phyloP scores from a whole-genome alignment of 1,140 invertebrate species.

The Drosophila sp. region DNA sequence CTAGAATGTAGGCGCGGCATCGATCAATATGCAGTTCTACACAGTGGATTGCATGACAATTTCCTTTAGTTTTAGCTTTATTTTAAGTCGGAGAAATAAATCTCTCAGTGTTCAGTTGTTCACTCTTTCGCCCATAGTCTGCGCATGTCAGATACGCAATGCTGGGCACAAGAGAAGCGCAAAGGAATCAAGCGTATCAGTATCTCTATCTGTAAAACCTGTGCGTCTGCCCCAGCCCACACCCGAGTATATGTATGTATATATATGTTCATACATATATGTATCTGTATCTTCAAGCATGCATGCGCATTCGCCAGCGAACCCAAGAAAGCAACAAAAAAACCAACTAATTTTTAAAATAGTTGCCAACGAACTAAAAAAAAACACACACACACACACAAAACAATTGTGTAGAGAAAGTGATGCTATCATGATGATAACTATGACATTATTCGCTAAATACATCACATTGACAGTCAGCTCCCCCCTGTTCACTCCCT shows the following conservation, averaged over 20 bases:
- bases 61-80: not conserved
- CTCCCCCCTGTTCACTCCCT: slow-evolving; percentile 10
- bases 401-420: slow-evolving; percentile 74
- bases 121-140: slow-evolving; percentile 1
- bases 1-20: slow-evolving; percentile 26
- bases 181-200: slow-evolving; percentile 75
- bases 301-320: slow-evolving; percentile 50
- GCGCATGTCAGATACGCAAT: slow-evolving; percentile 75
- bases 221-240: slow-evolving; percentile 40
- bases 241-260: slow-evolving; percentile 17
- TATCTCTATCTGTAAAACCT: slow-evolving; percentile 13
- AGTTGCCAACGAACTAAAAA: slow-evolving; percentile 44
- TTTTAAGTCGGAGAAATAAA: not conserved
- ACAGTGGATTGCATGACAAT: not conserved
- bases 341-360: slow-evolving; percentile 75
- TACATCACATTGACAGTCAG: slow-evolving; percentile 57
- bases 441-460: slow-evolving; percentile 68
- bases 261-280: no score
- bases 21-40: no score
- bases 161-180: slow-evolving; percentile 69
- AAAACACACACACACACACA: slow-evolving; percentile 12
- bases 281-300: slow-evolving; percentile 74
- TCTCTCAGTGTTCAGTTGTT: slow-evolving; percentile 20
- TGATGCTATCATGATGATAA: slow-evolving; percentile 63
- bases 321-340: slow-evolving; percentile 33